A percentile compares a stretch with the other conserved stretches of the same genome.
These are phyloP conservation scores for Seriola quinqueradiata DNA, from an alignment of 2,113 vertebrate species.

Conservation along the genomic window DNA sequence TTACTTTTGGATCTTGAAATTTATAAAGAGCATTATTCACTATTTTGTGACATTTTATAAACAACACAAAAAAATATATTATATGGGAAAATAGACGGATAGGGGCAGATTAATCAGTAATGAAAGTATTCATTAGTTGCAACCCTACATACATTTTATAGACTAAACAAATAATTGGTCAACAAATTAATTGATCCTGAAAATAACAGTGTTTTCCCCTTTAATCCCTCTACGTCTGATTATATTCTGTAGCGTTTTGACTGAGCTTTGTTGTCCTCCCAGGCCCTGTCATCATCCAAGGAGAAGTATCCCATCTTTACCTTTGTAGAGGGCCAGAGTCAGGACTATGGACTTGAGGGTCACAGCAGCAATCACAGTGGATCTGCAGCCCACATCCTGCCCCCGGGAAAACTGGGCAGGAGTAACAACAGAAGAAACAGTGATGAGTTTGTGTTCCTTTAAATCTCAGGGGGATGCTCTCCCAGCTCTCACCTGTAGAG, in stretches of 20 bases:
- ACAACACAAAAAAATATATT: too few species aligned
- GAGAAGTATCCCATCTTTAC: conserved; percentile 94
- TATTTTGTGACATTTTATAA: too few species aligned
- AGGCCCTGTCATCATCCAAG: conserved; percentile 88
- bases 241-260: neutral
- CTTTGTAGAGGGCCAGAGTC: conserved; percentile 88
- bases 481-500: conserved; percentile 18
- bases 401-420: conserved; percentile 68
- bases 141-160: neutral
- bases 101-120: too few species aligned
- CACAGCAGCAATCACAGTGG: conserved; percentile 77
- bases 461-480: conserved; percentile 38
- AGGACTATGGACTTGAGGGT: conserved; percentile 88
- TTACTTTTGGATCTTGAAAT: neutral
- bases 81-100: too few species aligned
- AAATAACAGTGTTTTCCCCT: neutral
- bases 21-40: neutral
- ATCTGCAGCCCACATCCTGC: conserved; percentile 74
- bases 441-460: conserved; percentile 93
- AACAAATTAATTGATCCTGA: neutral
- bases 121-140: neutral
- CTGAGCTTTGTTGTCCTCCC: conserved; percentile 1
- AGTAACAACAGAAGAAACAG: conserved; percentile 82
- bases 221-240: neutral
- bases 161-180: neutral